Percentiles rank a stretch among this genome's conserved stretches.
phyloP scores from a whole-genome alignment of 2,113 vertebrate species.

The Chaetorhynchus papuensis region DNA sequence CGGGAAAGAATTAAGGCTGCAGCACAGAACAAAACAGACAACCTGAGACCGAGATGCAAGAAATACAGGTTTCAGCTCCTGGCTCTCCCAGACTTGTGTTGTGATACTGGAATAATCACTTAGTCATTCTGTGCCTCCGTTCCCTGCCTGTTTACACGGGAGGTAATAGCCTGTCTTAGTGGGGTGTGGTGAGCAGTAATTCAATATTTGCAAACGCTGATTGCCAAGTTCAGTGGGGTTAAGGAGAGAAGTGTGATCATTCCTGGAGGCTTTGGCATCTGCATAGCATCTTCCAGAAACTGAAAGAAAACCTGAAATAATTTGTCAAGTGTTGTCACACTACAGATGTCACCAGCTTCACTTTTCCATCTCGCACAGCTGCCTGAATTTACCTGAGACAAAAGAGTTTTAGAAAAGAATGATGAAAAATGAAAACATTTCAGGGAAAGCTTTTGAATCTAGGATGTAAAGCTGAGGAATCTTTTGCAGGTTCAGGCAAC shows the following conservation, averaged over 20 bases:
- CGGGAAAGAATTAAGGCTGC: not conserved
- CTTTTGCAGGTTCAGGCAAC: not conserved
- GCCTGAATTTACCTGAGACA: not conserved
- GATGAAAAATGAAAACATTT: not conserved
- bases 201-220: not conserved
- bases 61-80: slow-evolving; percentile 44
- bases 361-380: not conserved
- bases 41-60: not conserved
- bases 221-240: not conserved
- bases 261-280: slow-evolving; percentile 34
- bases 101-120: not conserved
- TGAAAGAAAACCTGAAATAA: not conserved
- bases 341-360: not conserved
- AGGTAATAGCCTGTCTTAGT: not conserved
- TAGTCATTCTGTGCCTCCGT: slow-evolving; percentile 6
- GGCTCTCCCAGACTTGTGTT: not conserved
- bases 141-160: not conserved
- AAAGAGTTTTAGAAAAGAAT: not conserved
- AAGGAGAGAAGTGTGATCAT: not conserved
- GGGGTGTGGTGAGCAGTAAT: not conserved
- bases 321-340: not conserved
- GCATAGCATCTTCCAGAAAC: slow-evolving; percentile 8
- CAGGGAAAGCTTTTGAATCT: not conserved
- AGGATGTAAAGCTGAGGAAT: not conserved
- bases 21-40: not conserved